Base-by-base conservation (phyloP, 2,113 vertebrate species). In the Xyliphius kryptos region DNA sequence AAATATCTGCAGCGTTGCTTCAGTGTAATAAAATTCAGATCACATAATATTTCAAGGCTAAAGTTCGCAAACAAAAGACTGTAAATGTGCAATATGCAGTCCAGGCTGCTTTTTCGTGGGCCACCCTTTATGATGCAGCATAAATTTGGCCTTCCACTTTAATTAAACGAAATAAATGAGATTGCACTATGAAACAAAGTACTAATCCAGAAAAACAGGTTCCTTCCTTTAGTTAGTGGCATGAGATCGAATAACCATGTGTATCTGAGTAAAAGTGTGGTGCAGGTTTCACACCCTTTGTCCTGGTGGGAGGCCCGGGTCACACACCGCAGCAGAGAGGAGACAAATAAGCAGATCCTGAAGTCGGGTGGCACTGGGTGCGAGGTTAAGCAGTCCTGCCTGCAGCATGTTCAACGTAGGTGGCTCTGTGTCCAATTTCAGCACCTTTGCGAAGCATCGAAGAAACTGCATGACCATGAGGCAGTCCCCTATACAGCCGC, bases 401-500 rank as follows among this genome's bases (percentile, higher is more conserved):
- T 97, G 94, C 77, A 98, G 87, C 69, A 88, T 75, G 38, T 82
- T 87, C 61, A 97, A 78, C 59, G 81, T 87, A 43, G 92, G 90
- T 67, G 89, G 82, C 71, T 91, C 85, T 64, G 83, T 67, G 72
- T 93, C 91, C 71, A 96, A 89, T 74, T 86, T 88, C 68, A 98
- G 88, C 69, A 96, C 92, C 80, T 93, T 94, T 70, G 93, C 92
- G 32, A 97, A 98, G 82, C 91, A 95, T 56, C 80, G 83, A 62
- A 98, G 85, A 80, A 98, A 98, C 81, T 97, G 92, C 67, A 96
- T 80, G 66, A 94, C 88, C 93, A 95, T 94, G 54, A 98, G 89
- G 72, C 94, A 96, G 72, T 97, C 87, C 0, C 94, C 91, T 81
- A 97, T 91, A 0, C 91, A 86, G 71, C 76, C 86, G 66, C 90